Conservation (phyloP, 2,888 invertebrate genomes). For the Chymomyza fuscimana region DNA sequence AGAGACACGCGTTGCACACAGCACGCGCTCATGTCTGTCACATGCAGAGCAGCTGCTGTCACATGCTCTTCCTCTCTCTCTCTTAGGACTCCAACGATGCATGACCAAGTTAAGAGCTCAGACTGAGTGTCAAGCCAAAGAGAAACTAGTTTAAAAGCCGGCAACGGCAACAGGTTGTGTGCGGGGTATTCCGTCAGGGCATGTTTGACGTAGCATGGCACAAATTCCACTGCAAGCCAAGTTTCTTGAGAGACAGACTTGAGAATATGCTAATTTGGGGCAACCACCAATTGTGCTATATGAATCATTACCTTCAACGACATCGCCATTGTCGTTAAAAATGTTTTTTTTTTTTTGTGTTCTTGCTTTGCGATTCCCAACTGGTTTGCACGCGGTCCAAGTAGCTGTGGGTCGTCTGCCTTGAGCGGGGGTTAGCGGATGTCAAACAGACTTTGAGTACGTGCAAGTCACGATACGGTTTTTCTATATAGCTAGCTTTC, state of each 20-base stretch:
- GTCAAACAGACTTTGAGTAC: constrained; percentile 12
- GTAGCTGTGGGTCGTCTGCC: constrained; percentile 28
- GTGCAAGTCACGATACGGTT: constrained; percentile 50
- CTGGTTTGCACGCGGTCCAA: constrained; percentile 14
- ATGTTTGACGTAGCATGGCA: constrained; percentile 23
- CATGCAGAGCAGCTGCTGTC: constrained; percentile 39
- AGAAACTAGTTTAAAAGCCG: neutral
- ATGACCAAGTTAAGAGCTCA: neutral
- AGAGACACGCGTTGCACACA: constrained; percentile 36
- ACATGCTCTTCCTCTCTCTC: neutral
- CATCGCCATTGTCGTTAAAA: constrained; percentile 46
- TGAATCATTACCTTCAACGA: constrained; percentile 68
- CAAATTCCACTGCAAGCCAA: neutral
- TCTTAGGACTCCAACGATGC: neutral
- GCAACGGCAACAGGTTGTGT: constrained; percentile 1
- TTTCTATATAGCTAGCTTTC: constrained; percentile 15
- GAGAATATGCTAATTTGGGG: constrained; percentile 59
- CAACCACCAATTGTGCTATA: constrained; percentile 42
- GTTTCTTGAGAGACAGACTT: neutral
- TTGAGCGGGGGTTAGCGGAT: constrained; percentile 12
- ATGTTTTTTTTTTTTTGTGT: constrained; percentile 12
- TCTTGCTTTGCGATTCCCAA: constrained; percentile 6
- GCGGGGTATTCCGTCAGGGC: constrained; percentile 39
- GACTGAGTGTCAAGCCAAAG: neutral
- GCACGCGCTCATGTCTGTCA: constrained; percentile 56